Conservation (phyloP, 1,140 invertebrate species). For the Drosophila persimilis region DNA sequence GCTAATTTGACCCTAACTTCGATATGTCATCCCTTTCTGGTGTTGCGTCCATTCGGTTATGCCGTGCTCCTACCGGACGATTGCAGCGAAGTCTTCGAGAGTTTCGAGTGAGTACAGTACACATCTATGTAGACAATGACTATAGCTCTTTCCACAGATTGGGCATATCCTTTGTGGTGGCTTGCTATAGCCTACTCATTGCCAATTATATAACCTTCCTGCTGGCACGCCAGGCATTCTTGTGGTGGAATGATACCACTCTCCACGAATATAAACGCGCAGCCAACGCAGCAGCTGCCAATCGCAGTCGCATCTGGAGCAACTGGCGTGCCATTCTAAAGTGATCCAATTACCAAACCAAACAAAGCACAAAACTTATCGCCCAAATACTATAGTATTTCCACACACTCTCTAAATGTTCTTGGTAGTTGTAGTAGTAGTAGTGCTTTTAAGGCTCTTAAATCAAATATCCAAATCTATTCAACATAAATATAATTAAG, state of each 20-base stretch:
- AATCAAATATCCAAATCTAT: slow-evolving; percentile 38
- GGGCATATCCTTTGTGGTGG: slow-evolving; percentile 71
- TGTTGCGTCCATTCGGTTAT: slow-evolving; percentile 68
- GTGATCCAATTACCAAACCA: slow-evolving; percentile 24
- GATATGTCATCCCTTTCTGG: slow-evolving; percentile 83
- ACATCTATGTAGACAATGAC: no score
- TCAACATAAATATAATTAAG: slow-evolving; percentile 24
- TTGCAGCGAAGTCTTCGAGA: slow-evolving; percentile 83
- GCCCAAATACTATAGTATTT: slow-evolving; percentile 45
- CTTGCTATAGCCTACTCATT: slow-evolving; percentile 70
- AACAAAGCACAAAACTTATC: slow-evolving; percentile 25
- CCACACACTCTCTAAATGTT: slow-evolving; percentile 26
- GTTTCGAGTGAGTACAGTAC: slow-evolving; percentile 74
- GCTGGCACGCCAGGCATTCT: slow-evolving; percentile 60
- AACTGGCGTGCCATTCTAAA: slow-evolving; percentile 68
- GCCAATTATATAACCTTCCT: slow-evolving; percentile 50
- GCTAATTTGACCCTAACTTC: slow-evolving; percentile 83
- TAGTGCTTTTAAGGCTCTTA: slow-evolving; percentile 25
- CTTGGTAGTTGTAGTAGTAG: slow-evolving; percentile 33
- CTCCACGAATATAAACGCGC: slow-evolving; percentile 77
- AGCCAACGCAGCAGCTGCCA: slow-evolving; percentile 19
- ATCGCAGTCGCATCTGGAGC: slow-evolving; percentile 61
- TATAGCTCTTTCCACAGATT: slow-evolving; percentile 41
- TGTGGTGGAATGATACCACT: slow-evolving; percentile 63
- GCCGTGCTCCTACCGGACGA: slow-evolving; percentile 83